Evolutionary conservation across 2,797 vertebrate genomes (phyloP).

Genomic region (Centropyge bicolor): DNA sequence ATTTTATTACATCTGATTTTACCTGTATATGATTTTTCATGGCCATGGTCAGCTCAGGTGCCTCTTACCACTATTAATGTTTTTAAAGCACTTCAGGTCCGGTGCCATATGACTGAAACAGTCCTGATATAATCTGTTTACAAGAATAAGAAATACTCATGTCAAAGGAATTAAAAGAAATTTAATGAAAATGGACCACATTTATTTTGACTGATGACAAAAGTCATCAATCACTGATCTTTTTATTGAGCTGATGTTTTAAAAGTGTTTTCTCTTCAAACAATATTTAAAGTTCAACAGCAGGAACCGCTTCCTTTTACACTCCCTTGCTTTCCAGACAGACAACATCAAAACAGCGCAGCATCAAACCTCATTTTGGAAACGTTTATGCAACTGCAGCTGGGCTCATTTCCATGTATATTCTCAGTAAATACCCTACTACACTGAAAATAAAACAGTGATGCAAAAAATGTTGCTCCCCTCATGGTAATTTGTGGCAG

Average conservation of each 20-base stretch:
- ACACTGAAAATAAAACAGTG: neutral
- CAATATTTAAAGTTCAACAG: neutral
- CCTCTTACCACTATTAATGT: too few relatives aligned
- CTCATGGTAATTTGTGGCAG: neutral
- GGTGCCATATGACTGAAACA: neutral
- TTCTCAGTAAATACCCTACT: neutral
- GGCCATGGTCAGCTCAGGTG: too few relatives aligned
- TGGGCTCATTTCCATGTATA: neutral
- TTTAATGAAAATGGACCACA: too few relatives aligned
- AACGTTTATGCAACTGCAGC: too few relatives aligned
- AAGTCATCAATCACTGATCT: too few relatives aligned
- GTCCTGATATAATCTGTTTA: neutral
- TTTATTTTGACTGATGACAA: too few relatives aligned
- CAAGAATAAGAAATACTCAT: too few relatives aligned
- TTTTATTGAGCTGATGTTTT: neutral
- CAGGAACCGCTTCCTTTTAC: neutral
- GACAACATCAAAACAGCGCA: neutral
- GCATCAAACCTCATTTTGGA: neutral
- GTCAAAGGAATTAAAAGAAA: too few relatives aligned
- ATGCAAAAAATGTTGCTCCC: neutral
- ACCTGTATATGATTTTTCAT: too few relatives aligned
- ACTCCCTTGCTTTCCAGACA: neutral
- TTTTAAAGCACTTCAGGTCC: too few relatives aligned
- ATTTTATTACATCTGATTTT: too few relatives aligned
- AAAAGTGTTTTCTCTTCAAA: neutral